phyloP scores from a whole-genome alignment of 2,888 invertebrate species.

The Tiliacea citrago region DNA sequence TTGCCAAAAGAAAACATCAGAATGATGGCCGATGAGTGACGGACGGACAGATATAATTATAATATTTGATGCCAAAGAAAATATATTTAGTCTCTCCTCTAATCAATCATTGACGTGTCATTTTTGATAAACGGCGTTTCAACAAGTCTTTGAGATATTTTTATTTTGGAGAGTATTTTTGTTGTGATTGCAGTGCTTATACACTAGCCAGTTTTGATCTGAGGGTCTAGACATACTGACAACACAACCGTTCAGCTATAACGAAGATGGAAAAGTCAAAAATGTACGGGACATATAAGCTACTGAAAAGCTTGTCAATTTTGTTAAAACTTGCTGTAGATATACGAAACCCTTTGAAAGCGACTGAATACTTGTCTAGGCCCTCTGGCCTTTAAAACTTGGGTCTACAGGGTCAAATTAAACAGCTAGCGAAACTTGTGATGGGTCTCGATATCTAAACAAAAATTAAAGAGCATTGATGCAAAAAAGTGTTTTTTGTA shows the following conservation, averaged over 20 bases:
- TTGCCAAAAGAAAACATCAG: conserved; percentile 53
- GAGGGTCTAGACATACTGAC: too few relatives aligned
- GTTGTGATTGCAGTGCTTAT: not conserved
- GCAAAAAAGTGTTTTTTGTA: too few relatives aligned
- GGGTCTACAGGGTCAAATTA: not conserved
- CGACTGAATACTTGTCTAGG: not conserved
- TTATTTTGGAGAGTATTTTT: conserved; percentile 18
- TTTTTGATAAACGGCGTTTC: conserved; percentile 60
- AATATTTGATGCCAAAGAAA: conserved; percentile 66
- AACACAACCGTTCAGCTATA: too few relatives aligned
- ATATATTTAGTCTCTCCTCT: conserved; percentile 59
- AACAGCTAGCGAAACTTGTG: too few relatives aligned
- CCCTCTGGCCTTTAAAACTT: not conserved
- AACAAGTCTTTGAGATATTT: conserved; percentile 48
- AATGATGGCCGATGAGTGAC: conserved; percentile 59
- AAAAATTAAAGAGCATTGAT: too few relatives aligned
- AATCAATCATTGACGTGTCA: conserved; percentile 65
- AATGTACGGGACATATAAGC: not conserved
- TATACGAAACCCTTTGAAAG: not conserved
- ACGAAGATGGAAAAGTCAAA: not conserved
- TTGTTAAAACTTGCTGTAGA: not conserved
- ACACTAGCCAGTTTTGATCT: not conserved
- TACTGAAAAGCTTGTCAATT: not conserved
- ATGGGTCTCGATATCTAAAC: too few relatives aligned
- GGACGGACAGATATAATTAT: conserved; percentile 61